These are phyloP conservation scores for Drosophila malerkotliana DNA, from an alignment of 1,140 invertebrate species.

Conservation along the genomic window DNA sequence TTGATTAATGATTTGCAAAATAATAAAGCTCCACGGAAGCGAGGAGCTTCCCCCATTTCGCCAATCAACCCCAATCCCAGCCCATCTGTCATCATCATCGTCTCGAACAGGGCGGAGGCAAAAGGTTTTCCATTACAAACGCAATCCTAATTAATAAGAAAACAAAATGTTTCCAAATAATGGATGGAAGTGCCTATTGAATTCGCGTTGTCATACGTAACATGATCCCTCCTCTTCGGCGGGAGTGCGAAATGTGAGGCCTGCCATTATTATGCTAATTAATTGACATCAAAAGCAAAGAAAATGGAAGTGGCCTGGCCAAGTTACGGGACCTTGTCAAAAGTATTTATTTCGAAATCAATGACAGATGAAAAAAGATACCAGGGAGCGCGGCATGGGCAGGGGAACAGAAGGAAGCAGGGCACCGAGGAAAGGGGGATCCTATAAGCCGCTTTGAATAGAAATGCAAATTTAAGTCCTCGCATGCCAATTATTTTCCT, in stretches of 20 bases:
- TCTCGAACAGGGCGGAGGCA: constrained; percentile 7
- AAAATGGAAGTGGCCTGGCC: constrained; percentile 9
- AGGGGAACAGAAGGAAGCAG: background rate
- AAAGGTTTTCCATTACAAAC: constrained; percentile 75
- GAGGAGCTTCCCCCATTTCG: background rate
- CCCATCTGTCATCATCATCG: constrained; percentile 21
- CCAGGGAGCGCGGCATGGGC: background rate
- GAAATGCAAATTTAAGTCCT: constrained; percentile 77
- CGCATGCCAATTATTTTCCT: constrained; percentile 34
- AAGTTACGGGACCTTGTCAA: constrained; percentile 22
- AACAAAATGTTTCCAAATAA: constrained; percentile 61
- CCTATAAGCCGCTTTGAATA: constrained; percentile 76
- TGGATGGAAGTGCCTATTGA: constrained; percentile 53
- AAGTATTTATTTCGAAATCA: constrained; percentile 48
- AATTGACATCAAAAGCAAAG: constrained; percentile 72
- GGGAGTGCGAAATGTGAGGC: constrained; percentile 71
- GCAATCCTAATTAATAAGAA: constrained; percentile 74
- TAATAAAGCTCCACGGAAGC: constrained; percentile 56
- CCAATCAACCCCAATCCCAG: background rate
- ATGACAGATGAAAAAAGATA: constrained; percentile 43
- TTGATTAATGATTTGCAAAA: constrained; percentile 81
- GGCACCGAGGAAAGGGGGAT: background rate
- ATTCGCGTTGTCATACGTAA: constrained; percentile 66
- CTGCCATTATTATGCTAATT: constrained; percentile 79
- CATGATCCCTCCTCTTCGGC: constrained; percentile 12